Base-by-base conservation (phyloP, 2,797 vertebrate species). In the Pterois miles region DNA sequence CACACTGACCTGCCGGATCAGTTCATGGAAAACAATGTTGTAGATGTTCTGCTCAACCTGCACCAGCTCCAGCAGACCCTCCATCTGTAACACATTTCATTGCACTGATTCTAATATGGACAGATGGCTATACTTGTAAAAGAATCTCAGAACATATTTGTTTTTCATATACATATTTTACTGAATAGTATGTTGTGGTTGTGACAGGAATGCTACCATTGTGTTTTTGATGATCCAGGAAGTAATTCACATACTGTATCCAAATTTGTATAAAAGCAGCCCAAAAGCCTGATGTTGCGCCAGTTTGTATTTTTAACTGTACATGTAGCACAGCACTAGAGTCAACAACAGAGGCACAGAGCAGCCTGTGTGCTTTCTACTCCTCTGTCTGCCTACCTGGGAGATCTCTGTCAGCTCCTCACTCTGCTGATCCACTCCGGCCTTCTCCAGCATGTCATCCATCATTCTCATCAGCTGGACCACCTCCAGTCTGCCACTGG, bases 1-100 rank as follows among this genome's bases (percentile, higher is more conserved):
- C 74, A 98, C 95, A 5, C 94, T 97, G 92, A 98, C 96, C 91
- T 98, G 98, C 48, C 96, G 93, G 89, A 98, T 98, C 73, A 98
- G 81, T 68, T 99, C 96, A 69, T 98, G 97, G 89, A 98, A 98
- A 60, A 98, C 88, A 0, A 96, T 90, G 81, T 97, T 98, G 90
- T 97, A 98, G 90, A 97, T 97, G 70, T 94, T 96, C 91, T 99
- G 97, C 79, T 98, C 97, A 2, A 86, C 92, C 74, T 92, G 95
- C 81, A 98, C 80, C 65, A 97, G 59, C 62, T 97, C 91, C 53
- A 98, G 89, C 57, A 96, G 58, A 50, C 94, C 93, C 82, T 97
- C 95, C 89, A 98, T 94, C 97, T 99, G 87, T 3, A 63, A 78
- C 74, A 88, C 46, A 87, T 60, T 43, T 56, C n/a, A 80, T n/a